Base-by-base conservation (phyloP, 2,888 invertebrate species). In the Ochropacha duplaris region DNA sequence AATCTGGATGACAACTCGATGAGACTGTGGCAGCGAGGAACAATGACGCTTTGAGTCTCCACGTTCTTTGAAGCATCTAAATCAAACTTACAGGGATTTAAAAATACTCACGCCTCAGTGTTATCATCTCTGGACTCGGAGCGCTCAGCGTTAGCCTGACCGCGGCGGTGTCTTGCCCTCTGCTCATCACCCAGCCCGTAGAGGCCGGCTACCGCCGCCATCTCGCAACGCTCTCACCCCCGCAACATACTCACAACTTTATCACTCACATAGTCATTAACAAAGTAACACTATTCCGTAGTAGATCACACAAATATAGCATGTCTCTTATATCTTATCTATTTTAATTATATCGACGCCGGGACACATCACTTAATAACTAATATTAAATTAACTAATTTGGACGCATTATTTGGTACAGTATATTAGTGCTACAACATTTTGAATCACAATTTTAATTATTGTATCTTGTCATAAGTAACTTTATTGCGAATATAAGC, bases 151-250 rank as follows among this genome's bases (percentile, higher is more conserved):
- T 81, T 96, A 93, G 88, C 95, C 74, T 90, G 91, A 39, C 88
- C 93, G 71, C 90, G 89, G 69, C 93, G 90, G 73, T 93, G 90
- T 54, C 92, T 75, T 59, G 90, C 87, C 54, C 96, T 94, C 80
- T 94, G 93, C 83, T 96, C 96, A 87, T 96, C 96, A 80, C 96
- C 96, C 81, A 96, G 94, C 76, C 96, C 96, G 84, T 96, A 96
- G 60, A 96, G 94, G 81, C 96, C 96, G 76, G 96, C 96, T 83
- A 96, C 96, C 70, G 96, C 96, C 80, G 96, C 96, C 96, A 96
- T 96, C 58, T 66, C 84, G 78, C 72, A 68, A 61, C 66, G 62
- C 68, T 64, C 77, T 74, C 74, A 80, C 86, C 70, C 67, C 78
- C 64, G 64, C 71, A 65, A 69, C 79, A 70, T 78, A 77, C 77